Conservation (phyloP, 2,797 vertebrate genomes). For the Alauda arvensis region DNA sequence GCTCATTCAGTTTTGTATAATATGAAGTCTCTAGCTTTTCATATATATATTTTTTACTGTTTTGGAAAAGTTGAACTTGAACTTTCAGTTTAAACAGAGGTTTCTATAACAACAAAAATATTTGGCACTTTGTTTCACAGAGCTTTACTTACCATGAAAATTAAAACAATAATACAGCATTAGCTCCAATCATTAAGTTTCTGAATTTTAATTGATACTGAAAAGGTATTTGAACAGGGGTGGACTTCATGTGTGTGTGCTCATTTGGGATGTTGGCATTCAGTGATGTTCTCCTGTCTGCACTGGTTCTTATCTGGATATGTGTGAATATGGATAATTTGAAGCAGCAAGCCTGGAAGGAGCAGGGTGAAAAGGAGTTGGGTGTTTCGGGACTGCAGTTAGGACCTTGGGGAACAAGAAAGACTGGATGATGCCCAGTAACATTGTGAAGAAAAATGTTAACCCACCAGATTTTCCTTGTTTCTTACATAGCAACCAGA, state of each 20-base stretch:
- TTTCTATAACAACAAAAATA: conserved; percentile 48
- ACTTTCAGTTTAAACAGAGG: conserved; percentile 1
- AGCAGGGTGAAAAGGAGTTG: neutral
- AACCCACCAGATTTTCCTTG: conserved; percentile 54
- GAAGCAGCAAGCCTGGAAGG: neutral
- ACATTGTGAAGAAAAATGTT: conserved; percentile 40
- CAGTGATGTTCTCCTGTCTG: neutral
- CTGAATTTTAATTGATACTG: neutral
- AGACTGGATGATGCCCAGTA: conserved; percentile 37
- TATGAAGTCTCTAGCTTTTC: neutral
- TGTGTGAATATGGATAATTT: neutral
- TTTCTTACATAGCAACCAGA: conserved; percentile 68
- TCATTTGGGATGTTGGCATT: neutral
- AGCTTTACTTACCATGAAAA: conserved; percentile 9
- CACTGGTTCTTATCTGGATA: neutral
- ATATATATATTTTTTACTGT: neutral
- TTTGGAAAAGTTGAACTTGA: conserved; percentile 24
- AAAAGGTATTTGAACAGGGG: neutral
- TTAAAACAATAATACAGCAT: neutral
- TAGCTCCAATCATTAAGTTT: neutral
- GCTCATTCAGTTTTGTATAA: neutral
- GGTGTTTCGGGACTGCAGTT: conserved; percentile 13
- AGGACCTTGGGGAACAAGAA: conserved; percentile 11
- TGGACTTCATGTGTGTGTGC: neutral
- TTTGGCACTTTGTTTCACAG: conserved; percentile 9